Percentiles rank a stretch among this genome's conserved stretches.
These are phyloP conservation scores for Pteria penguin DNA, from an alignment of 2,888 invertebrate genomes.

Conservation along the genomic window DNA sequence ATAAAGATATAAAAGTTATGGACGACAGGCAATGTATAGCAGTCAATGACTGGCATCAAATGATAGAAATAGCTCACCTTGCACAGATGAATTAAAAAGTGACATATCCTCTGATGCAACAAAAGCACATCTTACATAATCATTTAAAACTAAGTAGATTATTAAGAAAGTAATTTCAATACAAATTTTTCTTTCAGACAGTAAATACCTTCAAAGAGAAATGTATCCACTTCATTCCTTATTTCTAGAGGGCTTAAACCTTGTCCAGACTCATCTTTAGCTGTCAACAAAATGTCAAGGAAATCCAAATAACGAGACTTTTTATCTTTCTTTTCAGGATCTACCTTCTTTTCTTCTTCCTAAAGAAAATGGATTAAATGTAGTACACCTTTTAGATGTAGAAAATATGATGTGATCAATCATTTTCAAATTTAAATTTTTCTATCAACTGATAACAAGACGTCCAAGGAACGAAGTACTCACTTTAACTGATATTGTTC, in stretches of 20 bases:
- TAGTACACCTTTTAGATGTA: background rate
- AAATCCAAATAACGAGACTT: constrained; percentile 56
- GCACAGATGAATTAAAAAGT: no score
- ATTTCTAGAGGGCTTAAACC: constrained; percentile 69
- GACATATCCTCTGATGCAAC: no score
- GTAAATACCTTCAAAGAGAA: constrained; percentile 69
- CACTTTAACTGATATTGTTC: background rate
- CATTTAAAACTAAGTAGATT: no score
- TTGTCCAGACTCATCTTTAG: constrained; percentile 64
- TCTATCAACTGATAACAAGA: background rate
- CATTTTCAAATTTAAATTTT: no score
- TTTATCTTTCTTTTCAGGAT: constrained; percentile 13
- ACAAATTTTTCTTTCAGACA: no score
- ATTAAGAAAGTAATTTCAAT: no score
- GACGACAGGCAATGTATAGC: no score
- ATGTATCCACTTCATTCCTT: constrained; percentile 73
- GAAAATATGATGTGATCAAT: no score
- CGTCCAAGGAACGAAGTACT: background rate
- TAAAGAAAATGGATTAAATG: background rate
- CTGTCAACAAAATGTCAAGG: constrained; percentile 65
- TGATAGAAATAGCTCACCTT: no score
- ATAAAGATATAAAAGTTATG: no score
- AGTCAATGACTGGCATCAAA: no score
- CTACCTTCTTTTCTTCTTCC: constrained; percentile 45
- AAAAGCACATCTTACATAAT: no score